Evolutionary conservation across 1,140 invertebrate genomes (phyloP).

Genomic region (Bombus sylvicola): DNA sequence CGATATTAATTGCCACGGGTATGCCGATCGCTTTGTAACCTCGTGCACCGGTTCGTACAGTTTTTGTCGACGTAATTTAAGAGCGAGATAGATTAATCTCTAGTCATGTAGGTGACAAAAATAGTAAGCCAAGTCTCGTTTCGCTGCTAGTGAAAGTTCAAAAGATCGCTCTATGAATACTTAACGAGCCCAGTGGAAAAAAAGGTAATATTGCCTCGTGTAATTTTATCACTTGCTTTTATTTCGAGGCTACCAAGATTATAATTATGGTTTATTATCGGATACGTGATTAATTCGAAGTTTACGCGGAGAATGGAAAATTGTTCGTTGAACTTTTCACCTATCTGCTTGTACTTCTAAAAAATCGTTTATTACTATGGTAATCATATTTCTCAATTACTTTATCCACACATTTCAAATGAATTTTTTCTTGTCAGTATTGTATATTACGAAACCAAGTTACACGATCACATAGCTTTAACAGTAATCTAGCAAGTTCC

Average conservation of each 20-base stretch:
- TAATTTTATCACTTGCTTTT: not conserved
- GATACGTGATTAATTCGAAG: not conserved
- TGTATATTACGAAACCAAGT: not conserved
- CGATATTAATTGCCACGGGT: not conserved
- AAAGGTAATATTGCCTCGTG: not conserved
- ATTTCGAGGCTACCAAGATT: not conserved
- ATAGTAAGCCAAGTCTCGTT: not conserved
- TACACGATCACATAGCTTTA: not conserved
- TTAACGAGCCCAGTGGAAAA: not conserved
- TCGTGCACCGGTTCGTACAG: not conserved
- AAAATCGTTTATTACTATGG: not conserved
- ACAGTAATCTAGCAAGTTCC: not conserved
- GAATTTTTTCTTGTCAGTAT: not conserved
- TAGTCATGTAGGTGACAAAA: not conserved
- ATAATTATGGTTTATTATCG: not conserved
- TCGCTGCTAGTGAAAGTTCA: not conserved
- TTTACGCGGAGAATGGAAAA: not conserved
- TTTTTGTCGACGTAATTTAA: not conserved
- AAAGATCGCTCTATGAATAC: conserved; percentile 9
- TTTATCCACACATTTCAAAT: not conserved
- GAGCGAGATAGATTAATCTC: not conserved
- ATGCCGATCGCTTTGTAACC: not conserved
- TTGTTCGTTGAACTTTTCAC: not conserved
- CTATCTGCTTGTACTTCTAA: not conserved
- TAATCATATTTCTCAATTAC: not conserved